A percentile compares a stretch with the other conserved stretches of the same genome.
Conservation (phyloP, 2,113 vertebrate species). For the Pachyramphus minor region DNA sequence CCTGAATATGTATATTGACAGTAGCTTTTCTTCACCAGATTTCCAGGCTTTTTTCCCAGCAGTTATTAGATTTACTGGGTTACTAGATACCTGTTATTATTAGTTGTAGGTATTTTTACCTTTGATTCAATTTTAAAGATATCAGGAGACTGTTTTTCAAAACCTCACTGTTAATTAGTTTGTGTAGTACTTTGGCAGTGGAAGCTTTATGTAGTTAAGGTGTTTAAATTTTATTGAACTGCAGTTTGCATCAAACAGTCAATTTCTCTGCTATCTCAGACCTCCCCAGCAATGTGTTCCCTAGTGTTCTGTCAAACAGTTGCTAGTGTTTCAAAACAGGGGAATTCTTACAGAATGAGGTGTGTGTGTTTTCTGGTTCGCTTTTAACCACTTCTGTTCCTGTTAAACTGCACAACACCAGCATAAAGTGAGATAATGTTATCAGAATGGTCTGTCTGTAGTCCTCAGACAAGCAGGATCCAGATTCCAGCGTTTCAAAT, state of each 20-base stretch:
- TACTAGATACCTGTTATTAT: not conserved
- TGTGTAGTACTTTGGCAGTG: not conserved
- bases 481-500: not conserved
- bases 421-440: not conserved
- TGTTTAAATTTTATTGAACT: not conserved
- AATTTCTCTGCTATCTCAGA: not conserved
- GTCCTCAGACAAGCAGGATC: not conserved
- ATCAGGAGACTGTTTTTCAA: not conserved
- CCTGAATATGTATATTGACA: not conserved
- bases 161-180: not conserved
- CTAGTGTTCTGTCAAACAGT: not conserved
- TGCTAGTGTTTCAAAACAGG: not conserved
- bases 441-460: not conserved
- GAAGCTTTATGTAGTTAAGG: not conserved
- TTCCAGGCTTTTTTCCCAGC: not conserved
- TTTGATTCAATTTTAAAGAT: not conserved
- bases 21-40: not conserved
- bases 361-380: not conserved
- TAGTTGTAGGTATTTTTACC: not conserved
- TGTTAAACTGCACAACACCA: not conserved
- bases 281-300: not conserved
- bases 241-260: not conserved
- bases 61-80: not conserved
- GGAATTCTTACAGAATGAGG: not conserved
- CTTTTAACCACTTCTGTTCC: not conserved